Percentiles rank a stretch among this genome's conserved stretches.
phyloP scores from a whole-genome alignment of 2,113 vertebrate species.

The Egretta garzetta region DNA sequence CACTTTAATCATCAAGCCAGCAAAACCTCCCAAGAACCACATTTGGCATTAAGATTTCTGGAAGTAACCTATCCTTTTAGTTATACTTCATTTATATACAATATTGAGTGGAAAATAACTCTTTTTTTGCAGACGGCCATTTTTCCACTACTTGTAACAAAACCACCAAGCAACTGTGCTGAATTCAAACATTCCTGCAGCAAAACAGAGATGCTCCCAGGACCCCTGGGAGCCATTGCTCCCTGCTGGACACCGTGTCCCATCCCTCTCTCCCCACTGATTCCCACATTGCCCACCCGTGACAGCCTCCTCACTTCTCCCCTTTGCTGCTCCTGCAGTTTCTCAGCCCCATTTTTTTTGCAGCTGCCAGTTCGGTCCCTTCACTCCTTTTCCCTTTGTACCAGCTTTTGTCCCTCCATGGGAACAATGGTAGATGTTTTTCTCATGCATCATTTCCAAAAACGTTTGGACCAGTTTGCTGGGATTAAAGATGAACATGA shows the following conservation, averaged over 20 bases:
- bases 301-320: background rate
- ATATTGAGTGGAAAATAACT: background rate
- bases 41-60: background rate
- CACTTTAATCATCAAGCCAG: background rate
- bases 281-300: fast-evolving
- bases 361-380: background rate
- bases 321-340: background rate
- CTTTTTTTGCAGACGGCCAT: background rate
- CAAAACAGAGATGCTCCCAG: background rate
- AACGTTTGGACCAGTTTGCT: background rate
- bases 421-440: background rate
- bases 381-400: background rate
- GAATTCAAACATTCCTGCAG: background rate
- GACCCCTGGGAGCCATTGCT: background rate
- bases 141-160: background rate
- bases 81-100: background rate
- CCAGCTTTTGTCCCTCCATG: background rate
- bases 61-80: background rate
- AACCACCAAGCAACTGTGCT: background rate
- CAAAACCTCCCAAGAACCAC: background rate
- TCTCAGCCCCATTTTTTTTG: background rate
- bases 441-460: background rate
- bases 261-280: background rate
- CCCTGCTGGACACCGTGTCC: background rate
- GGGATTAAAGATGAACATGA: background rate